phyloP scores from a whole-genome alignment of 2,113 vertebrate species.

The Oncorhynchus kisutch region DNA sequence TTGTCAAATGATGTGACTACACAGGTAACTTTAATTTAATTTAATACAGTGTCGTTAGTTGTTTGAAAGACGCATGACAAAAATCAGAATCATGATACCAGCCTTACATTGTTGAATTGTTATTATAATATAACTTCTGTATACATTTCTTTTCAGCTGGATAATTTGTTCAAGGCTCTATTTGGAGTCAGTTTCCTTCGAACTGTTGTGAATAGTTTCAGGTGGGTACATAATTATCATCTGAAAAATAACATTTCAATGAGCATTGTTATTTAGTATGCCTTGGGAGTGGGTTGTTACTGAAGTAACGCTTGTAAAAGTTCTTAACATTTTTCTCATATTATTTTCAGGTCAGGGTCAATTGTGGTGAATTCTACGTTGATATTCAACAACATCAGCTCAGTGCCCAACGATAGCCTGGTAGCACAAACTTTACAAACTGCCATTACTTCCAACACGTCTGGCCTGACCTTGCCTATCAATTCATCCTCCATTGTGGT shows the following conservation, averaged over 20 bases:
- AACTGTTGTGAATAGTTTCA: background rate
- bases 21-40: too few relatives aligned
- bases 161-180: background rate
- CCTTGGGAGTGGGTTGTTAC: too few relatives aligned
- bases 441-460: background rate
- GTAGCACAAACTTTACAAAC: background rate
- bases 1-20: too few relatives aligned
- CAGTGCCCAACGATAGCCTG: background rate
- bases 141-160: background rate
- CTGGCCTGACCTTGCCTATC: background rate
- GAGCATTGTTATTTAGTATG: too few relatives aligned
- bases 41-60: too few relatives aligned
- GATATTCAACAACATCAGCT: slow-evolving; percentile 5
- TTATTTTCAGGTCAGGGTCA: background rate
- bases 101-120: background rate
- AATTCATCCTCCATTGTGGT: background rate
- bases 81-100: too few relatives aligned
- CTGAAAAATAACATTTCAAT: too few relatives aligned
- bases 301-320: too few relatives aligned
- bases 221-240: background rate
- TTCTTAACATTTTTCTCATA: too few relatives aligned
- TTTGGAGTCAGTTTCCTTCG: background rate
- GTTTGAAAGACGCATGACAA: too few relatives aligned
- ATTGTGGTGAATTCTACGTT: background rate
- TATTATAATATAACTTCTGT: background rate